phyloP scores from a whole-genome alignment of 2,888 invertebrate species.

The Hydropsyche betteni region DNA sequence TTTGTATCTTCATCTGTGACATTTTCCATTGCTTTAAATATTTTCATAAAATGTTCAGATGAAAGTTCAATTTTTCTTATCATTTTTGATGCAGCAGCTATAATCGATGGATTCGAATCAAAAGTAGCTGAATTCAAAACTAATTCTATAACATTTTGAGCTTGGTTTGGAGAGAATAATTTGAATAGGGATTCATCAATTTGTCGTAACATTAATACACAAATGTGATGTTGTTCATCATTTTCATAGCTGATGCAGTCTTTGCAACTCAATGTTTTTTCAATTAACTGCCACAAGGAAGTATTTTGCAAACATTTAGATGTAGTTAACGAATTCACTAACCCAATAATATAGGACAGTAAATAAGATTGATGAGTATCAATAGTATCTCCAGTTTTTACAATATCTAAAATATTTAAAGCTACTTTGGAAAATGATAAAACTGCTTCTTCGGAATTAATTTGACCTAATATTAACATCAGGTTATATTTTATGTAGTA shows the following conservation, averaged over 20 bases:
- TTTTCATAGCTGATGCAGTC: constrained; percentile 60
- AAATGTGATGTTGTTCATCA: constrained; percentile 57
- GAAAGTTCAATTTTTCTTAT: constrained; percentile 75
- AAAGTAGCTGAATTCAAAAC: constrained; percentile 67
- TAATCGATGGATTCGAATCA: constrained; percentile 69
- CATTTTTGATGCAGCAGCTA: constrained; percentile 69
- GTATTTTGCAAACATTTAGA: constrained; percentile 60
- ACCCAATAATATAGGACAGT: constrained; percentile 65
- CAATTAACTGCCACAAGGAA: constrained; percentile 69
- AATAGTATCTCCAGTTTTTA: constrained; percentile 57
- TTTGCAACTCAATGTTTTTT: constrained; percentile 65
- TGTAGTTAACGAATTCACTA: constrained; percentile 66
- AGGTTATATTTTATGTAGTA: constrained; percentile 63
- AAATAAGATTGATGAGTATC: constrained; percentile 65
- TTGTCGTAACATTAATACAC: constrained; percentile 67
- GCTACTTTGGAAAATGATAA: constrained; percentile 57
- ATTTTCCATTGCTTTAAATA: constrained; percentile 70
- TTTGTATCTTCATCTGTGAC: constrained; percentile 59
- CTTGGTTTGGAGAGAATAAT: constrained; percentile 61
- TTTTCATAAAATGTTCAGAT: constrained; percentile 68
- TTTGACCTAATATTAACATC: constrained; percentile 60
- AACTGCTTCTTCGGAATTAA: constrained; percentile 63
- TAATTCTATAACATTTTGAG: constrained; percentile 63
- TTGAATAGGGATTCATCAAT: constrained; percentile 67
- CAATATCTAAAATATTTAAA: constrained; percentile 55